Base-by-base conservation (phyloP, 2,113 vertebrate species). In the Tichodroma muraria region DNA sequence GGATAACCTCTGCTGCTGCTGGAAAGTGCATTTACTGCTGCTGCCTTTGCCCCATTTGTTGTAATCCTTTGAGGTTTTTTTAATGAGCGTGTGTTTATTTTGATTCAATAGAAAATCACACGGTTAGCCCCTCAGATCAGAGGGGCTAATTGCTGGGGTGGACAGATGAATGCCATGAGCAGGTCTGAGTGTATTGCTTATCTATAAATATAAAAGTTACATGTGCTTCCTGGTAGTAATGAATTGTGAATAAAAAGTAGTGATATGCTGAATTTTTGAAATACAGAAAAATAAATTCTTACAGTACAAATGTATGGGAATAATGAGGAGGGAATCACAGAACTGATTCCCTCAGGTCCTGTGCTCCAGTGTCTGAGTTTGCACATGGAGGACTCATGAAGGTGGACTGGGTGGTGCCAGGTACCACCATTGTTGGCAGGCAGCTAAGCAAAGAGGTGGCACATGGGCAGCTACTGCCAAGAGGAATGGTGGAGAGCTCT, bases 401-500 rank as follows among this genome's bases (percentile, higher is more conserved):
- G 60, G 24, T 57, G 63, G 73, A 45, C 30, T 4, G 2, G 66
- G 60, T 7, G 1, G 44, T 84, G 65, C 83, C 79, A 53, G 59
- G 31, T 45, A 4, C 23, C 18, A 0, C 38, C 15, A 8, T 5
- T 30, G 54, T 5, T 31, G 70, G 30, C 25, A 45, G 47, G 19
- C 8, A 5, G 13, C 28, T 38, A 2, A 80, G 28, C 82, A 19
- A 28, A 23, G 42, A 63, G 35, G 59, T 7, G 9, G 30, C 49
- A 8, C 1, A 0, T 8, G 49, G 38, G 25, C 4, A 1, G 25
- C 16, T 40, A 4, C 24, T 54, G 61, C 63, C 3, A 4, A 18
- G 69, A 68, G 40, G 27, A 64, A 38, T 6, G 3, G 17, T 6
- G 49, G 38, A 50, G 65, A 88, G 22, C 20, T 65, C 50, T n/a